Evolutionary conservation across 1,140 invertebrate species (phyloP).

Genomic region (Bombus turneri): DNA sequence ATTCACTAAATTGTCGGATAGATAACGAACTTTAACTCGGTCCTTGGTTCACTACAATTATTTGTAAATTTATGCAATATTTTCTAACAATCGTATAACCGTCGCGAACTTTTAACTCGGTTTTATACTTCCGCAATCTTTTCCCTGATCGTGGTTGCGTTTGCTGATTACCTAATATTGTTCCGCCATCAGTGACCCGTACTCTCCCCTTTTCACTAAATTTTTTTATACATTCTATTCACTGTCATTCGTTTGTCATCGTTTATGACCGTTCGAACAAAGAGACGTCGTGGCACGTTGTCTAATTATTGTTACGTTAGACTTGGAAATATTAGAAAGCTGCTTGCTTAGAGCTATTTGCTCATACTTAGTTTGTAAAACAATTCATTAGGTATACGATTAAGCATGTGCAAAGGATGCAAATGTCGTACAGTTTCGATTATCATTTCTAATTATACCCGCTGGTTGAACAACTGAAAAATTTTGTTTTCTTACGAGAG

Average conservation of each 20-base stretch:
- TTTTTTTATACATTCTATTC: background rate
- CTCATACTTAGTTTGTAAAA: background rate
- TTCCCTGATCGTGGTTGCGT: constrained; percentile 32
- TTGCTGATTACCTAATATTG: constrained; percentile 46
- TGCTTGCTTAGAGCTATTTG: too few species aligned
- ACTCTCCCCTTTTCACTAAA: constrained; percentile 15
- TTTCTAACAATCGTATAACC: background rate
- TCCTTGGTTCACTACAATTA: background rate
- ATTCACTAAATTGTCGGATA: too few species aligned
- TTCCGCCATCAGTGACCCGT: constrained; percentile 15
- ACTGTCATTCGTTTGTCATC: too few species aligned
- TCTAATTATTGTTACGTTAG: too few species aligned
- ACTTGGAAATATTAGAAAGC: too few species aligned
- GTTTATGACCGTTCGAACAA: too few species aligned
- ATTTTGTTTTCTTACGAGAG: background rate
- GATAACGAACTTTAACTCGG: background rate
- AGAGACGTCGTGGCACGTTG: too few species aligned
- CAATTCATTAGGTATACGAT: too few species aligned
- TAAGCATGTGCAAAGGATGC: too few species aligned
- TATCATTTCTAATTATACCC: background rate
- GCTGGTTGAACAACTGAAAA: background rate
- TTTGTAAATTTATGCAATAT: background rate
- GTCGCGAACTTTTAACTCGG: background rate
- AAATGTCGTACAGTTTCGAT: background rate
- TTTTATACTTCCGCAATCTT: constrained; percentile 46